phyloP scores from a whole-genome alignment of 1,140 invertebrate species.

The Pseudobourletiella spinata region DNA sequence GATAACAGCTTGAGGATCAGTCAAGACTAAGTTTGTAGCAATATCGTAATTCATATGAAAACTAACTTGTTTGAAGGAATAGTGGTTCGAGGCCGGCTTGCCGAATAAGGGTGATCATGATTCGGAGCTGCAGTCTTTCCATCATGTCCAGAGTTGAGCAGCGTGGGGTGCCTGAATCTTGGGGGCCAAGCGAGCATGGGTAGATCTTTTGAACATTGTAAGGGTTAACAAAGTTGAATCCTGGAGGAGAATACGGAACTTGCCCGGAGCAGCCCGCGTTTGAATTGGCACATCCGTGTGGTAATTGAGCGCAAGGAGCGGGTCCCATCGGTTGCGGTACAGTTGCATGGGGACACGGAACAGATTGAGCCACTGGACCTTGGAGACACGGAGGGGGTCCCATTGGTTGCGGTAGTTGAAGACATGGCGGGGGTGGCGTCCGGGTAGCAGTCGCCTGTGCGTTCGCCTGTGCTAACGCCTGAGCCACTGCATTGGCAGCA shows the following conservation, averaged over 20 bases:
- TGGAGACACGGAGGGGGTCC: too few species aligned
- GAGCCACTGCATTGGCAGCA: neutral
- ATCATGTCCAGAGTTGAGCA: conserved; percentile 17
- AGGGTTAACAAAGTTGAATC: conserved; percentile 8
- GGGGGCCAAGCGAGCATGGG: neutral
- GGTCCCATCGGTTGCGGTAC: neutral
- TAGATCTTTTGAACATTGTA: neutral
- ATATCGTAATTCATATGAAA: neutral
- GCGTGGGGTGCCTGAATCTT: neutral
- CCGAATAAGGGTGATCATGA: conserved; percentile 18
- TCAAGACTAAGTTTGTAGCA: conserved; percentile 4
- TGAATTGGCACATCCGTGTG: neutral
- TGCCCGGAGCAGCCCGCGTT: neutral
- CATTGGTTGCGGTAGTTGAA: too few species aligned
- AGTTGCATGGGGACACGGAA: neutral
- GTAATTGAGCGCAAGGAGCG: neutral
- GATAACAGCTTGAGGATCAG: neutral
- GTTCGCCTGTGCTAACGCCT: neutral
- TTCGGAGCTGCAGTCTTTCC: conserved; percentile 17
- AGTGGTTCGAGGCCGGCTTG: conserved; percentile 18
- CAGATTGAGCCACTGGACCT: neutral
- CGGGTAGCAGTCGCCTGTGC: neutral
- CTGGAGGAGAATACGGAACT: conserved; percentile 10
- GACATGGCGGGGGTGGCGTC: neutral
- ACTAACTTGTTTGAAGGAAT: conserved; percentile 23